Conservation (phyloP, 64 coral and sea anemone species). For the Porites australiensis region DNA sequence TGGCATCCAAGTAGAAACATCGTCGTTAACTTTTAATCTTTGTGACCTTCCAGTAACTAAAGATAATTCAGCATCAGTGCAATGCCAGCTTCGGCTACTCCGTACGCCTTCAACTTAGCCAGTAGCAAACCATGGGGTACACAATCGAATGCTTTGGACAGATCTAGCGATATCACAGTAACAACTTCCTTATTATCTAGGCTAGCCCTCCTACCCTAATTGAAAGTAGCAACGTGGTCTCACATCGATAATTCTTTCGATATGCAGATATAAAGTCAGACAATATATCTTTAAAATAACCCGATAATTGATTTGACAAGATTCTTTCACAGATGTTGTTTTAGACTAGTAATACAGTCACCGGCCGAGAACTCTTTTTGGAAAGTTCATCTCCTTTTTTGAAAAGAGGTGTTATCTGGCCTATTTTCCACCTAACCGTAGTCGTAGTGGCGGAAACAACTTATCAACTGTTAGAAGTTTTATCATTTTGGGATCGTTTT, state of each 20-base stretch:
- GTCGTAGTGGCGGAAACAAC: no score
- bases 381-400: conserved; percentile 7
- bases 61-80: not conserved
- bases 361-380: conserved; percentile 35
- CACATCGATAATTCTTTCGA: conserved; percentile 25
- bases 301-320: conserved; percentile 31
- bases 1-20: not conserved
- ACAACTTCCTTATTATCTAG: conserved; percentile 40
- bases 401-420: not conserved
- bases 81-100: not conserved
- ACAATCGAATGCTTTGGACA: not conserved
- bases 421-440: conserved; percentile 24
- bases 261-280: conserved; percentile 63
- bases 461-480: no score
- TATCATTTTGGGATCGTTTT: no score
- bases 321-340: conserved; percentile 54
- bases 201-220: conserved; percentile 29
- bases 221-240: conserved; percentile 14
- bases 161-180: conserved; percentile 30
- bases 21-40: not conserved
- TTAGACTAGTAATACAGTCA: conserved; percentile 34
- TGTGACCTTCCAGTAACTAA: not conserved
- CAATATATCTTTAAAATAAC: conserved; percentile 23
- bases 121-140: not conserved
- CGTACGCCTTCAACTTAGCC: conserved; percentile 16